A percentile compares a stretch with the other conserved stretches of the same genome.
phyloP scores from a whole-genome alignment of 2,797 vertebrate species.

The Macrochelys suwanniensis region DNA sequence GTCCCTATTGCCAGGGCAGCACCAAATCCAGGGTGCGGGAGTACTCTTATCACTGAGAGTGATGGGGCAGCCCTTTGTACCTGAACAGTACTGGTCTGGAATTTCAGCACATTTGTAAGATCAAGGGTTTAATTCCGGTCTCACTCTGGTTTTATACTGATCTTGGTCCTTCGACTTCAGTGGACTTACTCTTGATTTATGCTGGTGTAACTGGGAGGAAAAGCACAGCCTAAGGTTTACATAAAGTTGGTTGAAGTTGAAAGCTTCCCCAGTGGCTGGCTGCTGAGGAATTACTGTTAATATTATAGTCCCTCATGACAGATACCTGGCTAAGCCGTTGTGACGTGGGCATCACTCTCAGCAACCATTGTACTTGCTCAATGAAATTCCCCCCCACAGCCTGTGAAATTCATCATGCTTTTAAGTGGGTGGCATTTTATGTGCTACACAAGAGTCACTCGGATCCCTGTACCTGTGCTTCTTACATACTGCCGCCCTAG shows the following conservation, averaged over 20 bases:
- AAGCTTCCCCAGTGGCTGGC: background rate
- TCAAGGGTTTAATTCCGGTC: background rate
- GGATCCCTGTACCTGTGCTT: background rate
- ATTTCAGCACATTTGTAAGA: background rate
- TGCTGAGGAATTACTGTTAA: background rate
- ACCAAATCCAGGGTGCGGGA: background rate
- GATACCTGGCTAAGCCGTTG: background rate
- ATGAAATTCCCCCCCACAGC: background rate
- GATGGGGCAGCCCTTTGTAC: background rate
- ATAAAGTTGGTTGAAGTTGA: background rate
- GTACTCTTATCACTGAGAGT: background rate
- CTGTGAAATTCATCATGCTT: background rate
- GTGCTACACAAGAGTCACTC: background rate
- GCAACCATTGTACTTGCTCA: background rate
- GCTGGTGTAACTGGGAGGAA: background rate
- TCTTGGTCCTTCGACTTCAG: background rate
- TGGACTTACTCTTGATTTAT: background rate
- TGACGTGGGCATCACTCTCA: background rate
- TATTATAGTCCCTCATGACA: accelerated
- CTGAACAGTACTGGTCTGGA: background rate
- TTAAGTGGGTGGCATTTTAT: background rate
- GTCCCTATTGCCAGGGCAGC: background rate
- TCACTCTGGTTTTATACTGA: background rate
- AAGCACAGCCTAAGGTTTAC: background rate
- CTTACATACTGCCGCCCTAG: background rate